Evolutionary conservation across 2,113 vertebrate genomes (phyloP).

Genomic region (Oxyura jamaicensis): DNA sequence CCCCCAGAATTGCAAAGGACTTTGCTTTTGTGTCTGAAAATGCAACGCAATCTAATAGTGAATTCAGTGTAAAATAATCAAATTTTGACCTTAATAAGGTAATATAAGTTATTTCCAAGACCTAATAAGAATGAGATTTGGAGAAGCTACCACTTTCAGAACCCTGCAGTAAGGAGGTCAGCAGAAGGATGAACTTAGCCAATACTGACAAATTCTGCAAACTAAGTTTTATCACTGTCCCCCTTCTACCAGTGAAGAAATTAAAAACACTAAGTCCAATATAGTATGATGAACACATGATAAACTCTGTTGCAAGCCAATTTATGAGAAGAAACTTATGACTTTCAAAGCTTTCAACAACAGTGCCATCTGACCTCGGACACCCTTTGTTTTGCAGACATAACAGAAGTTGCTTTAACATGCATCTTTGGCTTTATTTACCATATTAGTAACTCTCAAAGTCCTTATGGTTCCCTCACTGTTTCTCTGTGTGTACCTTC

Average conservation of each 20-base stretch:
- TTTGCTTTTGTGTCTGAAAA: not conserved
- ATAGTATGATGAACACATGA: not conserved
- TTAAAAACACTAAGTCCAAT: not conserved
- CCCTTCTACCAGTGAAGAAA: not conserved
- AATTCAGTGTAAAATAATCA: conserved; percentile 9
- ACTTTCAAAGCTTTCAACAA: conserved; percentile 1
- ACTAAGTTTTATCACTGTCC: not conserved
- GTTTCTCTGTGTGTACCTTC: not conserved
- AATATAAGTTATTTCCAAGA: not conserved
- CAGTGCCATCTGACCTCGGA: not conserved
- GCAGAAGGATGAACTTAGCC: not conserved
- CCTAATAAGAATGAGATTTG: not conserved
- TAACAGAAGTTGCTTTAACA: not conserved
- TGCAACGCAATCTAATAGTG: not conserved
- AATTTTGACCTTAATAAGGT: not conserved
- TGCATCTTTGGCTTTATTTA: not conserved
- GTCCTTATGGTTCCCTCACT: not conserved
- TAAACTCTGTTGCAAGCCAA: not conserved
- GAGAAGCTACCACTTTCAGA: not conserved
- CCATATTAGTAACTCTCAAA: not conserved
- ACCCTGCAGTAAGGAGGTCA: not conserved
- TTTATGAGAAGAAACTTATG: not conserved
- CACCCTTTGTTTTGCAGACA: not conserved
- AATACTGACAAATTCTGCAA: not conserved
- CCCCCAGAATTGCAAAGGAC: not conserved